A percentile compares a stretch with the other conserved stretches of the same genome.
These are phyloP conservation scores for Drosophila phalerata DNA, from an alignment of 2,888 invertebrate species.

Conservation along the genomic window DNA sequence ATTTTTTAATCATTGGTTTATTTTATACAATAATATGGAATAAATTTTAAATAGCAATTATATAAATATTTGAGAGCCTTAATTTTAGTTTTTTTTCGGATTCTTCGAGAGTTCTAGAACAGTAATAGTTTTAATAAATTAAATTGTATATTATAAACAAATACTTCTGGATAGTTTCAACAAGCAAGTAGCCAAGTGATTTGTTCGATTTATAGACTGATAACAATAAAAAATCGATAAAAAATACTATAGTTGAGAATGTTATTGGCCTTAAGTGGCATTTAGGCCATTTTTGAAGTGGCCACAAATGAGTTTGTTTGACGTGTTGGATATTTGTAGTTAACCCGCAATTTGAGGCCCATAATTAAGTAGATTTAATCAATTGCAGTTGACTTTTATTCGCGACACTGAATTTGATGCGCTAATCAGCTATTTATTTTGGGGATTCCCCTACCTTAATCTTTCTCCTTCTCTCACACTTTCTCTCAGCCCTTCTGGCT, in stretches of 20 bases:
- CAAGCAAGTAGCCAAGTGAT: neutral
- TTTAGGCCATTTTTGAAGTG: conserved; percentile 6
- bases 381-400: conserved; percentile 47
- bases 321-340: conserved; percentile 5
- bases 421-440: conserved; percentile 59
- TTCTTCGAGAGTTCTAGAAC: too few relatives aligned
- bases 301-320: conserved; percentile 15
- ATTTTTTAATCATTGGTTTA: too few relatives aligned
- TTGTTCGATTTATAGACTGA: neutral
- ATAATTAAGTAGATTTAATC: conserved; percentile 56
- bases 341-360: conserved; percentile 21
- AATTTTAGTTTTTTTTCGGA: too few relatives aligned
- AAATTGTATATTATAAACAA: too few relatives aligned
- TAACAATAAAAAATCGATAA: neutral
- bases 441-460: conserved; percentile 14
- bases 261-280: conserved; percentile 25
- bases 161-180: neutral
- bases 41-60: too few relatives aligned
- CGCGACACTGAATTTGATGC: conserved; percentile 42
- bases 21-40: too few relatives aligned
- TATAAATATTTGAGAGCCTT: too few relatives aligned
- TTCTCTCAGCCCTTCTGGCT: neutral
- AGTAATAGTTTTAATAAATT: too few relatives aligned
- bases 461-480: neutral
- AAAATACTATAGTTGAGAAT: conserved; percentile 4